These are phyloP conservation scores for Cerceris rybyensis DNA, from an alignment of 2,888 invertebrate species.

Conservation along the genomic window DNA sequence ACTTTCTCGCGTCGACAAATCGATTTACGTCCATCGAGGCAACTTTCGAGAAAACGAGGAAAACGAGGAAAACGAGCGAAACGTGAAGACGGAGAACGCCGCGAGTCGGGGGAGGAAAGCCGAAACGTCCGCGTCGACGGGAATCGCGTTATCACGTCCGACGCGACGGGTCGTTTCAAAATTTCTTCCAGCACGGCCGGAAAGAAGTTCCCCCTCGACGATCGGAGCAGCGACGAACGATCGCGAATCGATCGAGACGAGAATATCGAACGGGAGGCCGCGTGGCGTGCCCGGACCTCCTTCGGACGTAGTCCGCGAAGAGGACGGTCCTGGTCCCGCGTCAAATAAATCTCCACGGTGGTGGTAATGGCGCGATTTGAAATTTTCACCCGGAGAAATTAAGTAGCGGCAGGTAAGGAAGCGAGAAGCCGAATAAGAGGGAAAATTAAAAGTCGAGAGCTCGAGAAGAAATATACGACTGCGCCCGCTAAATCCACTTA, in stretches of 20 bases:
- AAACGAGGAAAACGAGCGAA: conserved; percentile 8
- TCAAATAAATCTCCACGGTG: conserved; percentile 9
- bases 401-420: conserved; percentile 39
- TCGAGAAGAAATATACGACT: conserved; percentile 51
- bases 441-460: conserved; percentile 49
- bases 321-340: neutral
- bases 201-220: too few relatives aligned
- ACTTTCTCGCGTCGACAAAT: conserved; percentile 59
- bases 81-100: neutral
- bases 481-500: conserved; percentile 60
- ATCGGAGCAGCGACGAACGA: too few relatives aligned
- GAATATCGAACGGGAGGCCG: neutral
- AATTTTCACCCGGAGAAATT: conserved; percentile 43
- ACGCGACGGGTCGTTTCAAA: conserved; percentile 32
- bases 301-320: neutral
- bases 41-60: conserved; percentile 54
- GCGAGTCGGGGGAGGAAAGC: neutral
- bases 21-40: conserved; percentile 57
- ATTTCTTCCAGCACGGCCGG: too few relatives aligned
- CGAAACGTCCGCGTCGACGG: conserved; percentile 27
- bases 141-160: conserved; percentile 55
- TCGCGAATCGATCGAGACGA: too few relatives aligned
- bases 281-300: conserved; percentile 33
- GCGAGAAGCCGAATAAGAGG: conserved; percentile 29
- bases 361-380: conserved; percentile 18